Conservation (phyloP, 1,140 invertebrate species). For the Cataglyphis hispanica region DNA sequence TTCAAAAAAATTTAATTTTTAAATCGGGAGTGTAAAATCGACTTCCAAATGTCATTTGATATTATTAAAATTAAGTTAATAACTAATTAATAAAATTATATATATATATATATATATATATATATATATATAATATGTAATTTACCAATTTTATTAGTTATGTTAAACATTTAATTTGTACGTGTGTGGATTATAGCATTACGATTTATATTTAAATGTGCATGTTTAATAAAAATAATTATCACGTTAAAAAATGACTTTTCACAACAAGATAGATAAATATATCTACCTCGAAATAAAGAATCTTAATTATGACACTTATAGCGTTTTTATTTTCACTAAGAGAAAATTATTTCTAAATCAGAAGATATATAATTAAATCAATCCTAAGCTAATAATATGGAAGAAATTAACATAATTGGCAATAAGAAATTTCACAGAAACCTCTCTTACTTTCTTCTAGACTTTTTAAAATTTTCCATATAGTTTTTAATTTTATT, state of each 20-base stretch:
- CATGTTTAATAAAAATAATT: background rate
- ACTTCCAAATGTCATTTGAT: background rate
- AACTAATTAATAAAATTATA: background rate
- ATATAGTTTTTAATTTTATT: background rate
- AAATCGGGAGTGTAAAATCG: background rate
- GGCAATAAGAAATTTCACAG: background rate
- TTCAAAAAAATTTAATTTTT: background rate
- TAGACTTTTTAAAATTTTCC: no score
- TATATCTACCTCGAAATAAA: constrained; percentile 57
- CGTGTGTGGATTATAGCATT: background rate
- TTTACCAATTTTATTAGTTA: background rate
- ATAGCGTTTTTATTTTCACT: background rate
- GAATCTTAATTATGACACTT: background rate
- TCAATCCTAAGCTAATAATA: background rate
- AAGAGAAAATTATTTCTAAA: background rate
- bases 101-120: no score
- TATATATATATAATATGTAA: background rate
- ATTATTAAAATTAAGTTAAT: background rate
- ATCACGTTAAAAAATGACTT: background rate
- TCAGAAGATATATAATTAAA: background rate
- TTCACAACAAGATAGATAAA: constrained; percentile 1
- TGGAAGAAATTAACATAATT: background rate
- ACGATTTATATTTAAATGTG: background rate
- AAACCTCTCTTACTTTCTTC: background rate
- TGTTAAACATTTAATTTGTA: background rate